Percentiles rank a stretch among this genome's conserved stretches.
These are phyloP conservation scores for Rotaria sp. DNA, from an alignment of 2,888 invertebrate genomes.

Conservation along the genomic window DNA sequence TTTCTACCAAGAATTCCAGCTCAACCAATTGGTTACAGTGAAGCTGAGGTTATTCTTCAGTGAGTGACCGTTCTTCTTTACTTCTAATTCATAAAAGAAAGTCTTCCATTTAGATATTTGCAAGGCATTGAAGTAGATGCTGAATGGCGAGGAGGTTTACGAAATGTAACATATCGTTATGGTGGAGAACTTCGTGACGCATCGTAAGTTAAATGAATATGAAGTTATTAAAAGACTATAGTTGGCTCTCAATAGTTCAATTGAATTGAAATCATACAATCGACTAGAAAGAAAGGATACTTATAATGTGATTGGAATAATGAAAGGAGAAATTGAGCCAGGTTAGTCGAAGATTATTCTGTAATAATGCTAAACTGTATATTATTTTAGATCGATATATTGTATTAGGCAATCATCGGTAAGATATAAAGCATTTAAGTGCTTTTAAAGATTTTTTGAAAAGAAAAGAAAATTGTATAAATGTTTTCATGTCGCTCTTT, in stretches of 20 bases:
- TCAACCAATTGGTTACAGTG: constrained; percentile 45
- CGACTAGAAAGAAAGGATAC: constrained; percentile 44
- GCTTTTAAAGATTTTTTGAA: too few relatives aligned
- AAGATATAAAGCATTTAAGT: too few relatives aligned
- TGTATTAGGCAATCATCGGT: constrained; percentile 48
- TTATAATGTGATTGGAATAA: constrained; percentile 50
- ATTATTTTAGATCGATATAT: constrained; percentile 48
- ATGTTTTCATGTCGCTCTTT: too few relatives aligned
- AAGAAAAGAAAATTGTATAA: too few relatives aligned
- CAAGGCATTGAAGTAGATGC: not conserved
- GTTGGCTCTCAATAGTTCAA: too few relatives aligned
- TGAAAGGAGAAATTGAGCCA: constrained; percentile 50
- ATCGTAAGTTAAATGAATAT: constrained; percentile 5
- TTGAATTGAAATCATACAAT: not conserved
- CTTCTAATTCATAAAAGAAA: not conserved
- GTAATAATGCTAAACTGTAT: too few relatives aligned
- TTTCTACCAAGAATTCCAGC: constrained; percentile 43
- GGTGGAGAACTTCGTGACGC: constrained; percentile 36
- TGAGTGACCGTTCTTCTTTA: too few relatives aligned
- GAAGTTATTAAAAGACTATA: too few relatives aligned
- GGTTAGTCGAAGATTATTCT: constrained; percentile 44
- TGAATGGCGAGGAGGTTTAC: not conserved
- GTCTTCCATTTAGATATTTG: not conserved
- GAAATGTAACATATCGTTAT: constrained; percentile 39
- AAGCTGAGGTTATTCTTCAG: constrained; percentile 45